phyloP scores from a whole-genome alignment of 2,888 invertebrate species.

The Ophraella communa region DNA sequence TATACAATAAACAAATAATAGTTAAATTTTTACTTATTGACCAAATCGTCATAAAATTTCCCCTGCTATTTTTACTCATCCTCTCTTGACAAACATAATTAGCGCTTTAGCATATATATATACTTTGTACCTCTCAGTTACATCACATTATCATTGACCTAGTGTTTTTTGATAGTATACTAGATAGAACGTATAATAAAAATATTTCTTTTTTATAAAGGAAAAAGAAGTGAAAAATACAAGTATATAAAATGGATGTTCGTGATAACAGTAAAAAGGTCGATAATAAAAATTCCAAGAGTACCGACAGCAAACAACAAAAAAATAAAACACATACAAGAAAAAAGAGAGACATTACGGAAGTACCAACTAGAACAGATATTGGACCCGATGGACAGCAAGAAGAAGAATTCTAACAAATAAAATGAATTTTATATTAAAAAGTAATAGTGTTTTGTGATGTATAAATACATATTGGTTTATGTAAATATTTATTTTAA shows the following conservation, averaged over 20 bases:
- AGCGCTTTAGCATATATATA: not conserved
- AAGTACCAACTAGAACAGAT: conserved; percentile 33
- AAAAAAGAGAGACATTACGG: conserved; percentile 27
- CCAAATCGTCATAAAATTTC: not conserved
- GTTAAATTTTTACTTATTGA: not conserved
- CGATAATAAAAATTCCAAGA: not conserved
- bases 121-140: not conserved
- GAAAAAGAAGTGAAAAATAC: too few relatives aligned
- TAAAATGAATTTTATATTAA: too few relatives aligned
- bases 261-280: not conserved
- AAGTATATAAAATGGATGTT: not conserved
- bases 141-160: too few relatives aligned
- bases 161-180: too few relatives aligned
- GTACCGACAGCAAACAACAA: not conserved
- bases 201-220: not conserved
- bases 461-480: too few relatives aligned
- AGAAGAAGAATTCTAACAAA: conserved; percentile 35
- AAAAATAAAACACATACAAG: not conserved
- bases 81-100: not conserved
- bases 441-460: too few relatives aligned
- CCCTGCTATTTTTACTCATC: not conserved
- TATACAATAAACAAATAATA: not conserved
- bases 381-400: conserved; percentile 38
- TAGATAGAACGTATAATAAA: not conserved
- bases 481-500: too few relatives aligned